Evolutionary conservation across 2,113 vertebrate species (phyloP), one percentile per base, ranked within the genome.

Genomic region (Chaetodon auriga): DNA sequence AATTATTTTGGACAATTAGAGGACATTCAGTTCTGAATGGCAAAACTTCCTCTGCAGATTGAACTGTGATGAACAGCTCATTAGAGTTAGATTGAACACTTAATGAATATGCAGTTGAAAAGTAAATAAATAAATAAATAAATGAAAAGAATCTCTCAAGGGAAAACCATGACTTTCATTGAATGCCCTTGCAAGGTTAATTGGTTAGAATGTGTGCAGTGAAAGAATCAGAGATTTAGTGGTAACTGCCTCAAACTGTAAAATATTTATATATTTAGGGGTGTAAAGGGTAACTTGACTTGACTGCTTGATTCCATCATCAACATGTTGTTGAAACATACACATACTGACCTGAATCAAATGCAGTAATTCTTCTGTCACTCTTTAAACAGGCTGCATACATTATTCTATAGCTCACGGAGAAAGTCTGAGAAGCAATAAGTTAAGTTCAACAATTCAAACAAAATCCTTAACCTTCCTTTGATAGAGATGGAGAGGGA

Each of bases 161-260:
- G 60, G 6, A 66, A 74, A 87, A 64, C 73, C 8, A 0, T 15
- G 41, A 7, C 53, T 45, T 80, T 87, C 66, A 75, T 36, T 89
- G 55, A 89, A 85, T 41, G 61, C n/a, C 46, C 43, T 75, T 0
- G 0, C 9, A 38, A 85, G 63, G 75, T 82, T 82, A 78, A 87
- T 71, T 80, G 45, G 64, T 79, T 86, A 45, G 46, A 81, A 84
- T 51, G 43, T 25, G n/a, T 65, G 46, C 53, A 70, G 7, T 60
- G 53, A 78, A 78, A n/a, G 41, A 63, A 35, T 70, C 69, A 70
- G 57, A 25, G 3, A 60, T 71, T 81, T 69, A 78, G 72, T 79
- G 49, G 78, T 85, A 83, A 90, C 80, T 54, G 75, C n/a, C 14
- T 83, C 21, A 66, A 66, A 72, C 36, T 36, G 30, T 65, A n/a